These are phyloP conservation scores for Burhinus oedicnemus DNA, from an alignment of 2,113 vertebrate genomes.

Conservation along the genomic window DNA sequence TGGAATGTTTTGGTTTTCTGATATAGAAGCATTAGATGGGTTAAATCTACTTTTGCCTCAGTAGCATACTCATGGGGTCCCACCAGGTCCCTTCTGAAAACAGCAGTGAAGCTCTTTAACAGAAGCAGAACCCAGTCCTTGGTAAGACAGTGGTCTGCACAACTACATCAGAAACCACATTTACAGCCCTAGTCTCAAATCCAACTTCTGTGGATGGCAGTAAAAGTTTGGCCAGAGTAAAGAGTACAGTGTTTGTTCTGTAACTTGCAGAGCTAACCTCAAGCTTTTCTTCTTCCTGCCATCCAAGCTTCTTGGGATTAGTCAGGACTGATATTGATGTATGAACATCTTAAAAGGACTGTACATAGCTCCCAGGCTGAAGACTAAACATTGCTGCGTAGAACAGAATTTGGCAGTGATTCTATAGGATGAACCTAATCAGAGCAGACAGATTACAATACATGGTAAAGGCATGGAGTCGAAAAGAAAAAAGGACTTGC, in stretches of 20 bases:
- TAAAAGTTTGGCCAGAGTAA: background rate
- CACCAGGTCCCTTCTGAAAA: background rate
- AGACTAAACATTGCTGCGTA: conserved; percentile 63
- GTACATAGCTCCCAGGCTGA: conserved; percentile 54
- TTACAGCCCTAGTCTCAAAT: background rate
- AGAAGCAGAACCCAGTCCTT: background rate
- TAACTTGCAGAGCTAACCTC: conserved; percentile 6
- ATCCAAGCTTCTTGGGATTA: conserved; percentile 37
- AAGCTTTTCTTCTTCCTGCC: conserved; percentile 19
- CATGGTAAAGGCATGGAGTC: conserved; percentile 6
- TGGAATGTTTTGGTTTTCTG: background rate
- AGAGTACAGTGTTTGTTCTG: background rate
- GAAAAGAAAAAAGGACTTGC: conserved; percentile 26
- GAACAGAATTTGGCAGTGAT: conserved; percentile 66
- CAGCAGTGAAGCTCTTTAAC: background rate
- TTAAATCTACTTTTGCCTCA: background rate
- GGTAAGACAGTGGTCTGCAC: background rate
- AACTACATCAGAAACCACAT: background rate
- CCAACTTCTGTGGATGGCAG: background rate
- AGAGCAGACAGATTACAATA: conserved; percentile 61
- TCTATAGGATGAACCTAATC: conserved; percentile 62
- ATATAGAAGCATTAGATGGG: background rate
- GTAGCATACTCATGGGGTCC: background rate
- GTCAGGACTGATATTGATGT: conserved; percentile 37
- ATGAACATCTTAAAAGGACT: conserved; percentile 58